A percentile compares a stretch with the other conserved stretches of the same genome.
Conservation (phyloP, 2,113 vertebrate species). For the Taxidea taxus region DNA sequence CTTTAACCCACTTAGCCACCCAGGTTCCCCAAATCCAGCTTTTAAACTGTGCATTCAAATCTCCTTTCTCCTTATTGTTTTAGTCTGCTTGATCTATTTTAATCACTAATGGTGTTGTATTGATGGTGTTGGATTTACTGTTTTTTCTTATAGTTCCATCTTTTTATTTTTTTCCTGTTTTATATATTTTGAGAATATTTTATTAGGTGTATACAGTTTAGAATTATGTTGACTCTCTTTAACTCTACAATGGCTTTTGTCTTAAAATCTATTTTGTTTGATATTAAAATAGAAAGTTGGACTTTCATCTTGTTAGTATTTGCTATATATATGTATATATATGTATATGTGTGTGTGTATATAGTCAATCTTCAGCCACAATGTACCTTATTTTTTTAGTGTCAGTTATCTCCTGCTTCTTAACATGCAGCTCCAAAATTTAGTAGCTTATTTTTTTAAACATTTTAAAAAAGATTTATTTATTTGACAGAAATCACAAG, state of each 20-base stretch:
- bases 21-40: neutral
- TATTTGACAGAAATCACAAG: too few relatives aligned
- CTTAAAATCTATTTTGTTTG: neutral
- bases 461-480: too few relatives aligned
- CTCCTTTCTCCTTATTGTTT: neutral
- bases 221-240: neutral
- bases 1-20: too few relatives aligned
- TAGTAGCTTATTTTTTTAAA: neutral
- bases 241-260: neutral
- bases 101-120: neutral
- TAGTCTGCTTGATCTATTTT: neutral
- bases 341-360: neutral
- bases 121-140: neutral
- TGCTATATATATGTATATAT: neutral
- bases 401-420: neutral
- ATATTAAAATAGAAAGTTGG: neutral
- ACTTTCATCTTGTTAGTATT: neutral
- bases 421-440: neutral
- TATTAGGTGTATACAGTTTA: neutral
- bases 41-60: neutral
- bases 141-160: neutral
- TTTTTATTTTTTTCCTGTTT: conserved; percentile 10
- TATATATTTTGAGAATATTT: conserved; percentile 5
- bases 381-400: neutral
- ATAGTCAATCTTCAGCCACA: neutral